Conservation (phyloP, 92 coral and sea anemone species). For the Porites rus region DNA sequence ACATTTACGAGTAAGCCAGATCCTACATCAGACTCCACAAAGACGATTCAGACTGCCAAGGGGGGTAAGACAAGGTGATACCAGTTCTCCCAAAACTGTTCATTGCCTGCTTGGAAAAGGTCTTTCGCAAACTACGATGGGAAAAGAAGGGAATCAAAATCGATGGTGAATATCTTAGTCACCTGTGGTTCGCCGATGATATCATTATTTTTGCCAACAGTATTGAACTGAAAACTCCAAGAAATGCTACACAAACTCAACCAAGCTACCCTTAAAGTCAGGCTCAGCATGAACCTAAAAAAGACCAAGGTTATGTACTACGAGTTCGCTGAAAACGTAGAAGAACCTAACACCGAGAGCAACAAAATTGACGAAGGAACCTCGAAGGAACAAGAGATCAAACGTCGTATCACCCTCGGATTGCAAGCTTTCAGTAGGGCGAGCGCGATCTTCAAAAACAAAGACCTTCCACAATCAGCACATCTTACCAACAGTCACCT, state of each 20-base stretch:
- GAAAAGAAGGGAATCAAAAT: neutral
- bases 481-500: neutral
- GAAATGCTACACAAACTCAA: no score
- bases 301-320: neutral
- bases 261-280: no score
- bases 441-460: constrained; percentile 6
- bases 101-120: neutral
- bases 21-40: neutral
- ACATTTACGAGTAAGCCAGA: constrained; percentile 3
- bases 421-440: neutral
- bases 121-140: neutral
- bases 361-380: no score
- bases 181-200: neutral
- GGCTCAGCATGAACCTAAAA: neutral
- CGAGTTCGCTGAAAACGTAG: neutral
- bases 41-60: constrained; percentile 5
- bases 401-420: no score
- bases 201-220: no score
- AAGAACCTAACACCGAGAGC: neutral
- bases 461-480: neutral
- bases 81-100: constrained; percentile 9
- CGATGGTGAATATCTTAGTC: neutral
- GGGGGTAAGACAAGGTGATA: neutral
- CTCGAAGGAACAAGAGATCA: neutral
- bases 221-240: no score